A percentile compares a stretch with the other conserved stretches of the same genome.
These are phyloP conservation scores for Drosophila parabipectinata DNA, from an alignment of 1,140 invertebrate genomes.

Conservation along the genomic window DNA sequence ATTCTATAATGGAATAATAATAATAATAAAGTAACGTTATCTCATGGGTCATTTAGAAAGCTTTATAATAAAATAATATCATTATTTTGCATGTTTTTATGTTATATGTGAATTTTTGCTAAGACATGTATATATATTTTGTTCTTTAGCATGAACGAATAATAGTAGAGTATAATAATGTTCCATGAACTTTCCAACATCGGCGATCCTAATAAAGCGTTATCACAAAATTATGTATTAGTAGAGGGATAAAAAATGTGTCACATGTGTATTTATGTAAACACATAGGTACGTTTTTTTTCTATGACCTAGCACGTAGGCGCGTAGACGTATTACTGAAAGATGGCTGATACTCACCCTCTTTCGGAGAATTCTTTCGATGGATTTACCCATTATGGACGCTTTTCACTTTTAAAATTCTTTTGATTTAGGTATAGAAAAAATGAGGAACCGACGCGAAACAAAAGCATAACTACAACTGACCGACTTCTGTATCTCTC, in stretches of 20 bases:
- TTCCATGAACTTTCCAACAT: too few relatives aligned
- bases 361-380: slow-evolving; percentile 42
- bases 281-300: too few relatives aligned
- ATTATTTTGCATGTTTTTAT: too few relatives aligned
- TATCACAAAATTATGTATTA: slow-evolving; percentile 22
- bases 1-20: too few relatives aligned
- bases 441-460: slow-evolving; percentile 50
- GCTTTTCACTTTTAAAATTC: slow-evolving; percentile 13
- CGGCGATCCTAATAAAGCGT: neutral
- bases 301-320: neutral
- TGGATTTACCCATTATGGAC: slow-evolving; percentile 43
- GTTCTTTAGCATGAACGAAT: too few relatives aligned
- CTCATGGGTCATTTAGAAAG: too few relatives aligned
- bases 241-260: slow-evolving; percentile 16
- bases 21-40: too few relatives aligned
- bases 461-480: slow-evolving; percentile 68
- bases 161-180: too few relatives aligned
- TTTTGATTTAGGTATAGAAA: slow-evolving; percentile 1
- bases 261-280: neutral
- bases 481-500: slow-evolving; percentile 55
- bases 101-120: too few relatives aligned
- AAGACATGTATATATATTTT: too few relatives aligned
- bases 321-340: neutral
- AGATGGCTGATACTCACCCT: slow-evolving; percentile 29
- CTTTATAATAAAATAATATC: too few relatives aligned